Evolutionary conservation across 2,113 vertebrate genomes (phyloP).

Genomic region (Zosterops borbonicus): DNA sequence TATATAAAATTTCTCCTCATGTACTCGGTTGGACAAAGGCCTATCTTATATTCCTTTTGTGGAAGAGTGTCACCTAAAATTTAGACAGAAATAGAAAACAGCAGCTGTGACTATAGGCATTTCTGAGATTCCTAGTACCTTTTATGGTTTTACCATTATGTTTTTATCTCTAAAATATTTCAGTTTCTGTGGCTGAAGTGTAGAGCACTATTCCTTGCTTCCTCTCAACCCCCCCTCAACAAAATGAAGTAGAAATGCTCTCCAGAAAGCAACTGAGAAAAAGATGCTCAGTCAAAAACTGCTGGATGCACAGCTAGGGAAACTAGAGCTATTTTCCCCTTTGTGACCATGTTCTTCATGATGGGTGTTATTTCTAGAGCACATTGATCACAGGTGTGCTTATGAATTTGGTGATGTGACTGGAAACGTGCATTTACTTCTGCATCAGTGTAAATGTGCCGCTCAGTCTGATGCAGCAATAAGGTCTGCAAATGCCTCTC

Average conservation of each 20-base stretch:
- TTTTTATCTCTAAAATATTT: not conserved
- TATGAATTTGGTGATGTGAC: not conserved
- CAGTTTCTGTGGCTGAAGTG: not conserved
- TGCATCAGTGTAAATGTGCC: rapidly evolving
- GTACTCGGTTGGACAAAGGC: not conserved
- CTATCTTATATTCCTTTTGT: not conserved
- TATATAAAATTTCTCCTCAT: not conserved
- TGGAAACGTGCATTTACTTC: not conserved
- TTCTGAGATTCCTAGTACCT: not conserved
- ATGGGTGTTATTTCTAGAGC: not conserved
- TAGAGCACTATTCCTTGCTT: not conserved
- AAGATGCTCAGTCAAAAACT: not conserved
- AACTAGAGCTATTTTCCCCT: not conserved
- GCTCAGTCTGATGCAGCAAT: not conserved
- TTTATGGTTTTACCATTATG: not conserved
- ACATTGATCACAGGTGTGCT: not conserved
- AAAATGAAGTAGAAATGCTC: not conserved
- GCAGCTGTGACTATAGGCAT: not conserved
- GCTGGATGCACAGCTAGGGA: not conserved
- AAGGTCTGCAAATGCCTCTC: not conserved
- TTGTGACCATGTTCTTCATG: not conserved
- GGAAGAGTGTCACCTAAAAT: not conserved
- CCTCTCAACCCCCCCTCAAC: not conserved
- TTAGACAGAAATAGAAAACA: not conserved
- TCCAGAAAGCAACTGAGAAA: not conserved